Conservation (phyloP, 2,797 vertebrate species). For the Pyrocephalus nanus region DNA sequence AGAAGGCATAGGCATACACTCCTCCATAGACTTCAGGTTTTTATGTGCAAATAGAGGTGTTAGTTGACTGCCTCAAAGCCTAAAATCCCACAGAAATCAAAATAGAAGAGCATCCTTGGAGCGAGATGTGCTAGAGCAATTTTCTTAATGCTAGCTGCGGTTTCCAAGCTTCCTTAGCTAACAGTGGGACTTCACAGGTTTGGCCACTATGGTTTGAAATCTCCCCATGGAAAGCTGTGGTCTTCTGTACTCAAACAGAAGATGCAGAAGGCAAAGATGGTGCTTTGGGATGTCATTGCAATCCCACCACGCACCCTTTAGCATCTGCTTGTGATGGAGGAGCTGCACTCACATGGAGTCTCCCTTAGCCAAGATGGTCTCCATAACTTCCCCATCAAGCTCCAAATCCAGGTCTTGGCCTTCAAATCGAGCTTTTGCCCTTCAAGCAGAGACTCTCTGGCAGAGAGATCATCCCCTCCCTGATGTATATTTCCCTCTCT, state of each 20-base stretch:
- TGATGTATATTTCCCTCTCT: accelerated
- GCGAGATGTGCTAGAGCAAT: neutral
- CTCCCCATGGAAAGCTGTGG: neutral
- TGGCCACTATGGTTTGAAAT: neutral
- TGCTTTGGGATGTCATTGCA: accelerated
- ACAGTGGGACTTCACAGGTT: neutral
- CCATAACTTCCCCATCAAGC: accelerated
- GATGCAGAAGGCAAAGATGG: neutral
- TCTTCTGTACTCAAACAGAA: neutral
- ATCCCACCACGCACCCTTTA: neutral
- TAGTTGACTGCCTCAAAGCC: neutral
- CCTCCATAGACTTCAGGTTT: neutral
- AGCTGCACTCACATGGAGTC: accelerated
- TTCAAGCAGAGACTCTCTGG: accelerated
- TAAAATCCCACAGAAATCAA: neutral
- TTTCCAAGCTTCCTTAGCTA: neutral
- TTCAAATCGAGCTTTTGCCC: neutral
- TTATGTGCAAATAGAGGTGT: neutral
- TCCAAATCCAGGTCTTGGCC: neutral
- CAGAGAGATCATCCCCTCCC: neutral
- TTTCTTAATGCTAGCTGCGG: neutral
- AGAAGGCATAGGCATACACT: accelerated
- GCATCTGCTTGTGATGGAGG: accelerated
- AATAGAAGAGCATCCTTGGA: neutral
- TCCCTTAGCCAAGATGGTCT: accelerated